These are phyloP conservation scores for Macroglossus sobrinus DNA, from an alignment of 2,113 vertebrate genomes.

Conservation along the genomic window DNA sequence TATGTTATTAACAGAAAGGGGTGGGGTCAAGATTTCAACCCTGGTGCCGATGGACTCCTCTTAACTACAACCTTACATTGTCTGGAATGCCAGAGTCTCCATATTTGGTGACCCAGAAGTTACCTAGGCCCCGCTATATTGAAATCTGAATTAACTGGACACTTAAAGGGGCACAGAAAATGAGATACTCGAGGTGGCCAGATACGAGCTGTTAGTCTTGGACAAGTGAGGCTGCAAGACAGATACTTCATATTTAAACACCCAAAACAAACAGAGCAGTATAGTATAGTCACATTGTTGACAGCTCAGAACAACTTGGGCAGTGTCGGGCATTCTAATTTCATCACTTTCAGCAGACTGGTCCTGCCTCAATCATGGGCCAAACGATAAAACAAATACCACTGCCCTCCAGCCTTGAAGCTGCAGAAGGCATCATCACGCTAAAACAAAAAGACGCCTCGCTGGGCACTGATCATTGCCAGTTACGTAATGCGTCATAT, in stretches of 20 bases:
- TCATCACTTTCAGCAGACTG: background rate
- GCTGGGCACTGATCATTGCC: background rate
- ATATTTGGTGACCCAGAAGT: background rate
- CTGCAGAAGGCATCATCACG: background rate
- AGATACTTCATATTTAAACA: background rate
- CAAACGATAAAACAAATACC: background rate
- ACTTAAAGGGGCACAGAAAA: background rate
- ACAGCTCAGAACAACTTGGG: background rate
- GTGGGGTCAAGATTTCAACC: background rate
- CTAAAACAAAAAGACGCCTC: background rate
- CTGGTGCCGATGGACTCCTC: background rate
- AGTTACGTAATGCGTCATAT: slow-evolving; percentile 44
- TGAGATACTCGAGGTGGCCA: background rate
- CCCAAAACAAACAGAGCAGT: background rate
- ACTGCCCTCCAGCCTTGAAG: background rate
- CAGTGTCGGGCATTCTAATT: fast-evolving
- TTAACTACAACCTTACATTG: background rate
- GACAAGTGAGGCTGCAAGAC: background rate
- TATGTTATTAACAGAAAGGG: background rate
- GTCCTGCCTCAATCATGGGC: fast-evolving
- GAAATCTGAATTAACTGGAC: background rate
- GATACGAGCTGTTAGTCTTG: background rate
- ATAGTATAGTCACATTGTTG: background rate
- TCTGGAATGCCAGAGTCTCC: background rate
- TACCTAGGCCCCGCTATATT: background rate